Conservation (phyloP, 2,797 vertebrate genomes). For the Morus bassanus region DNA sequence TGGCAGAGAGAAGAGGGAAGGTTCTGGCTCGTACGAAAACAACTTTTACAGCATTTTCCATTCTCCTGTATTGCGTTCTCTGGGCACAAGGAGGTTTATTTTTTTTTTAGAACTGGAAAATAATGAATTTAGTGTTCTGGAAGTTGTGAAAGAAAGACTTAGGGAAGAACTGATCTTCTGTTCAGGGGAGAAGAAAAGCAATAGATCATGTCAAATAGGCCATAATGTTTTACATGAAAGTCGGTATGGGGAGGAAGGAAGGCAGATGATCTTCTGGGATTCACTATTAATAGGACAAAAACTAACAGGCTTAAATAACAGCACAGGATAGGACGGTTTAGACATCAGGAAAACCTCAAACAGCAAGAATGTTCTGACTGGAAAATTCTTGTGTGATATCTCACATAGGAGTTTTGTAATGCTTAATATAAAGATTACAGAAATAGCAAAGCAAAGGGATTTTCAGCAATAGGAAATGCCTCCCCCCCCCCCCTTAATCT, state of each 20-base stretch:
- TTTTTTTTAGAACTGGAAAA: neutral
- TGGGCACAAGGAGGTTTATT: neutral
- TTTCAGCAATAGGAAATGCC: neutral
- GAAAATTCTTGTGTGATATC: neutral
- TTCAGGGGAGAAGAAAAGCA: neutral
- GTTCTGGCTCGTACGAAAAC: neutral
- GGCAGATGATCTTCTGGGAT: too few species aligned
- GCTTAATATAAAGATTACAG: neutral
- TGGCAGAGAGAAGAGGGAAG: neutral
- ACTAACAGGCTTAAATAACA: neutral
- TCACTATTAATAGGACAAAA: neutral
- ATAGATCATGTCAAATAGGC: neutral
- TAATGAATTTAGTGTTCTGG: neutral
- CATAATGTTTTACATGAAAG: neutral
- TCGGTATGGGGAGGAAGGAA: neutral
- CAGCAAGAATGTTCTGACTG: fast-evolving
- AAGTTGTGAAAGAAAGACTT: neutral
- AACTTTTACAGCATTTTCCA: neutral
- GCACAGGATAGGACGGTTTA: neutral
- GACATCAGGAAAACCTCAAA: neutral
- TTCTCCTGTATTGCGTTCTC: neutral
- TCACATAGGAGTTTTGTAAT: neutral
- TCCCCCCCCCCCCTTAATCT: neutral
- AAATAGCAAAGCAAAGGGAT: neutral
- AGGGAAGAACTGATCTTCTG: neutral